Percentiles rank a stretch among this genome's conserved stretches.
Evolutionary conservation across 2,888 invertebrate genomes (phyloP).

Genomic region (Nezara viridula): DNA sequence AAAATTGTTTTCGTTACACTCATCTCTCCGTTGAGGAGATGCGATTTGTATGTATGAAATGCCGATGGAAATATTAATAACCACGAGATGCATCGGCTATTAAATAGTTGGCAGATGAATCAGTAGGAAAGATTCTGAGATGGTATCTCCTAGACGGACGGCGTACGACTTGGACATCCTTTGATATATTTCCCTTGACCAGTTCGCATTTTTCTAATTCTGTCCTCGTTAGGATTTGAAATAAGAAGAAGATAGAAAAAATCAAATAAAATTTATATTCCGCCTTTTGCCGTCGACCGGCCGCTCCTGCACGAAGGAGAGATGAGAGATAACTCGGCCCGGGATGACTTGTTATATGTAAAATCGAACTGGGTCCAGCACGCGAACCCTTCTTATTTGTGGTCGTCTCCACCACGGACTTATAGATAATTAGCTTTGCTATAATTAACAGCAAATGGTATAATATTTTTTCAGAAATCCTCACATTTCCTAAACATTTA

Average conservation of each 20-base stretch:
- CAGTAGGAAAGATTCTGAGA: constrained; percentile 27
- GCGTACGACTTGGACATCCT: background rate
- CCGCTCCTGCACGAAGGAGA: constrained; percentile 41
- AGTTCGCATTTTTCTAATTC: constrained; percentile 40
- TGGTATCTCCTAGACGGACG: background rate
- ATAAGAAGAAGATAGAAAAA: constrained; percentile 10
- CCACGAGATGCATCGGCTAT: background rate
- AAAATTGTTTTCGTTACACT: no score
- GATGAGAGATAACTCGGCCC: background rate
- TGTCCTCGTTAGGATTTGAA: constrained; percentile 39
- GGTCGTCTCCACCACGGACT: constrained; percentile 10
- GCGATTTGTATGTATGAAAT: background rate
- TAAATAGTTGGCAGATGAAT: constrained; percentile 37
- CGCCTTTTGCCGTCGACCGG: constrained; percentile 30
- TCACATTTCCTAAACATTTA: constrained; percentile 48
- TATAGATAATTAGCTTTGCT: constrained; percentile 33
- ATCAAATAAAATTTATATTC: constrained; percentile 42
- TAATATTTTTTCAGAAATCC: constrained; percentile 32
- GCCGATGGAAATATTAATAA: background rate
- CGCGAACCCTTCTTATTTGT: constrained; percentile 45
- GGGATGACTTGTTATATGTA: constrained; percentile 46
- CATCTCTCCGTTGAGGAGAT: no score
- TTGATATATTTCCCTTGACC: constrained; percentile 22
- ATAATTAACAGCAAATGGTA: constrained; percentile 29
- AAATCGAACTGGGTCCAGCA: constrained; percentile 47